Conservation (phyloP, 2,113 vertebrate species). For the Eonycteris spelaea region DNA sequence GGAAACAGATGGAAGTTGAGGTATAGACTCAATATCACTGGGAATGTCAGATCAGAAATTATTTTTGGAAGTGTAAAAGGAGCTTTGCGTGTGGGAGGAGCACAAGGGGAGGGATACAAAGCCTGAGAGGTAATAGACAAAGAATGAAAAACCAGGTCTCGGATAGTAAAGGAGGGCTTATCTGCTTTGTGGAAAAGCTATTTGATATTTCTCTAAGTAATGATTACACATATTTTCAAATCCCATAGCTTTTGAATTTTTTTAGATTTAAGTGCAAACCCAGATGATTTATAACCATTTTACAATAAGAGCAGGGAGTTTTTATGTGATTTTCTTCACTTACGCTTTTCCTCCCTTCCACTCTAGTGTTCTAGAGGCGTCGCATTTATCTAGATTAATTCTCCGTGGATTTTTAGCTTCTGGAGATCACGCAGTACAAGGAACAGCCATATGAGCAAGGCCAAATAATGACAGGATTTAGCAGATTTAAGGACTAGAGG, state of each 20-base stretch:
- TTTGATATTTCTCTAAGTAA: background rate
- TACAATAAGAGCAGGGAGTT: background rate
- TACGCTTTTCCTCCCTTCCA: slow-evolving; percentile 2
- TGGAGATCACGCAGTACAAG: slow-evolving; percentile 50
- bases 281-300: slow-evolving; percentile 18
- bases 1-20: slow-evolving; percentile 74
- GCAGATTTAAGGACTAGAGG: slow-evolving; percentile 44
- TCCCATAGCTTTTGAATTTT: background rate
- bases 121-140: slow-evolving; percentile 44
- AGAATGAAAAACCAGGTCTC: slow-evolving; percentile 43
- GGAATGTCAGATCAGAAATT: slow-evolving; percentile 77
- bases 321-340: background rate
- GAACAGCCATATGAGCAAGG: background rate
- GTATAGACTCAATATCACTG: slow-evolving; percentile 77
- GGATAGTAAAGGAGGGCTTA: slow-evolving; percentile 13
- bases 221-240: slow-evolving; percentile 43
- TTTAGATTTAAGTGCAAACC: background rate
- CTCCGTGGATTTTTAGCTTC: slow-evolving; percentile 45
- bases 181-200: background rate
- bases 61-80: slow-evolving; percentile 72
- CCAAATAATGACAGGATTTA: slow-evolving; percentile 62
- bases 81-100: slow-evolving; percentile 71
- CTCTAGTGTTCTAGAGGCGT: slow-evolving; percentile 61
- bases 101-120: slow-evolving; percentile 47
- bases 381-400: slow-evolving; percentile 59